Evolutionary conservation across 2,797 vertebrate genomes (phyloP), one percentile per base, ranked within the genome.

Genomic region (Hipposideros larvatus): DNA sequence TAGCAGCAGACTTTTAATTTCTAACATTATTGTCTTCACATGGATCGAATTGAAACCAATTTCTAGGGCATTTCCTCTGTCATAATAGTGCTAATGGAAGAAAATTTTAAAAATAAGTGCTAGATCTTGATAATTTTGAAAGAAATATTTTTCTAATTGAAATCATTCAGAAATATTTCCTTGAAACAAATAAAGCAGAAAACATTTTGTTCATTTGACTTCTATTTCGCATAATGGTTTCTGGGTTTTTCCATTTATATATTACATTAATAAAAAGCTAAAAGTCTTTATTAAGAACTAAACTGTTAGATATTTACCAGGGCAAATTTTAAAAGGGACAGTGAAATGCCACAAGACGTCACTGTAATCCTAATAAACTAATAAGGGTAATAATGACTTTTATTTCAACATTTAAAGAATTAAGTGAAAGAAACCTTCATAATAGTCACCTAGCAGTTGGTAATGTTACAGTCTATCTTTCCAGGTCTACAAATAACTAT

Each of bases 271-370:
- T 48, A 77, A 83, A 77, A 83, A 48, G 41, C 59, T 89, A 55
- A 92, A 68, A 83, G 51, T 86, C 8, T 85, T 80, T 90, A 86
- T 24, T 24, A 80, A 87, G 34, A 90, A 86, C n/a, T 90, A 5
- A 93, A 65, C 48, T 75, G 9, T 90, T 79, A 74, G 18, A 31
- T 80, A 57, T 96, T 70, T 85, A 91, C 68, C 46, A 79, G 61
- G 61, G 11, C n/a, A 89, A 86, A 55, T 87, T 97, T 97, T 83
- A 96, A 95, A 97, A 87, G 92, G 88, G 93, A 96, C 94, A 88
- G 92, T 93, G 53, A 91, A 37, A 78, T 79, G 59, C 98, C 98
- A 99, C 98, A 98, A 98, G 98, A 98, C 98, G 98, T 98, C 98
- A 98, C 97, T 98, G 74, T 98, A 79, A 95, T 94, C 96, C 97